phyloP scores from a whole-genome alignment of 2,113 vertebrate species.

The Numida meleagris region DNA sequence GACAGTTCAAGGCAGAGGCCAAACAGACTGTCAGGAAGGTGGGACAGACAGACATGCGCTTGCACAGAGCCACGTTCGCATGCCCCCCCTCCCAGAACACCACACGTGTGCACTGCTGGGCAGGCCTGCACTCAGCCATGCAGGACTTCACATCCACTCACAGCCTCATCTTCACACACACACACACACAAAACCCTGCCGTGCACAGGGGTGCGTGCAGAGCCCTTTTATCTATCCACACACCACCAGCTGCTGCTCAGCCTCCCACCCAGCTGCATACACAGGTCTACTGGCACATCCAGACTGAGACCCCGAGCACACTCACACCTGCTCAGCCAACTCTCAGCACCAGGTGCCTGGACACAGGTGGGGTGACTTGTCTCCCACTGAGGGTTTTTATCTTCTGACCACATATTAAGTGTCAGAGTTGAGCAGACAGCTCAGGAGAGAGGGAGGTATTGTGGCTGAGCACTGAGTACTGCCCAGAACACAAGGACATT shows the following conservation, averaged over 20 bases:
- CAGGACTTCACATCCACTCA: not conserved
- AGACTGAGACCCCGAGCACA: rapidly evolving
- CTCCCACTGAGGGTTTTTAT: not conserved
- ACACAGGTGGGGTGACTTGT: not conserved
- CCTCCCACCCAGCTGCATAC: not conserved
- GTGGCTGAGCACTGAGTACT: not conserved
- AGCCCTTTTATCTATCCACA: not conserved
- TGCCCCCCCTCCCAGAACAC: not conserved
- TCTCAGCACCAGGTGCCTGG: not conserved
- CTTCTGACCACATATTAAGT: not conserved
- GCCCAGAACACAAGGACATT: not conserved
- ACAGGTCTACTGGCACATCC: not conserved
- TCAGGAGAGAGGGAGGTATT: not conserved
- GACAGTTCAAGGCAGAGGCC: constrained; percentile 72
- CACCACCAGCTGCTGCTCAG: not conserved
- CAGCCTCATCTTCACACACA: not conserved
- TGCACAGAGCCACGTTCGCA: not conserved
- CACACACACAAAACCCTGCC: not conserved
- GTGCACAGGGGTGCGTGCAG: not conserved
- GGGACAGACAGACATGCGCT: not conserved
- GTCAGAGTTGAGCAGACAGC: not conserved
- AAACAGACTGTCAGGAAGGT: constrained; percentile 59
- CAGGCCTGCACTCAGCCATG: not conserved
- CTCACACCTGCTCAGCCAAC: not conserved
- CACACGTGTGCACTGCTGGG: constrained; percentile 1